Base-by-base conservation (phyloP, 2,888 invertebrate species). In the Eurois occulta region DNA sequence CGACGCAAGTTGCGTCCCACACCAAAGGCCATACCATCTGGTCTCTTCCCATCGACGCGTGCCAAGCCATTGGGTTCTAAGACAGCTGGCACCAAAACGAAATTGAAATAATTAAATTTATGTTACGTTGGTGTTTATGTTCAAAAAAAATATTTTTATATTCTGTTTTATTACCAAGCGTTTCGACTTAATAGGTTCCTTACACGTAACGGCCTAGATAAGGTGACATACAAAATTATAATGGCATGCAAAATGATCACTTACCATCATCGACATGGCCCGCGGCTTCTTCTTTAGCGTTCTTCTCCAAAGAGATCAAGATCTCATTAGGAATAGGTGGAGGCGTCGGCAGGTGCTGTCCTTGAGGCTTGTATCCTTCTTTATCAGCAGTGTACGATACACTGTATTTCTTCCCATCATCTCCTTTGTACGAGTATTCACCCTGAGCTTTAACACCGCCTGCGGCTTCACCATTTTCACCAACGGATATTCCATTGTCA, bases 241-340 rank as follows among this genome's bases (percentile, higher is more conserved):
- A 11, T 28, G 28, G 58, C 10, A 58, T 58, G 6, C 16, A 58
- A 58, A 58, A 58, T 58, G 1, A 28, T 58, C n/a, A 90, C 95
- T 95, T 68, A 96, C 96, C 96, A 91, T 95, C 94, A 88, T 95
- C 94, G 48, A 93, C 80, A 48, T 94, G 77, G n/a, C 96, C 96
- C 21, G 94, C 94, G 5, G 95, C 96, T 86, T 95, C 95, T 43
- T 96, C 96, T 62, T 91, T 93, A 3, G 94, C 94, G 78, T 96
- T 96, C 78, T 94, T 91, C 77, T 95, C 94, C 83, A 95, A 88
- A 24, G 96, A 92, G 84, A 90, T 93, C 84, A 94, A 80, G n/a
- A 95, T 96, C 58, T 94, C 95, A 13, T 88, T 90, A 1, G 46
- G 46, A 46, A 46, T 46, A 46, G 43, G 43, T 46, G 96, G 95